phyloP scores from a whole-genome alignment of 2,797 vertebrate species.

The Peromyscus aztecus region DNA sequence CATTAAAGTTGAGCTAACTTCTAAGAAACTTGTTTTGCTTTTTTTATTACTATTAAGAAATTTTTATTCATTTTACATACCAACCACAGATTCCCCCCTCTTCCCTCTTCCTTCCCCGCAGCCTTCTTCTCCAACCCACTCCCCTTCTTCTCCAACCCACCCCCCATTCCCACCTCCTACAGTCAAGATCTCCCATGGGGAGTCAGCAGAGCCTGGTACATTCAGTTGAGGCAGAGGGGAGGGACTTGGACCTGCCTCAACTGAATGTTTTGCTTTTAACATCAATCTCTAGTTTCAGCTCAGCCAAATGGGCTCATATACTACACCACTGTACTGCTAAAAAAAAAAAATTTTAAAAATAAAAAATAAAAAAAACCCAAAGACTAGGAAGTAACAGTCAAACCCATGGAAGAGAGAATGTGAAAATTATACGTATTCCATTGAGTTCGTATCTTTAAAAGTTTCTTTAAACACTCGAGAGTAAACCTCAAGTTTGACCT shows the following conservation, averaged over 20 bases:
- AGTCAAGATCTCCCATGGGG: too few species aligned
- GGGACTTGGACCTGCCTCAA: too few species aligned
- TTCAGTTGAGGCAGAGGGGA: too few species aligned
- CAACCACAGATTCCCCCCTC: too few species aligned
- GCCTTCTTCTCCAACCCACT: too few species aligned
- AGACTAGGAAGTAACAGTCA: slow-evolving; percentile 14
- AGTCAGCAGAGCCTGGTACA: too few species aligned
- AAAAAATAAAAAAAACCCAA: not conserved
- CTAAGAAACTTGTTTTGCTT: slow-evolving; percentile 61
- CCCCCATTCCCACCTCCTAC: too few species aligned
- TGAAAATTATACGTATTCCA: not conserved
- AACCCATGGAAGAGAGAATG: not conserved
- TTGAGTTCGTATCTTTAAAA: not conserved
- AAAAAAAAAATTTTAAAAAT: not conserved
- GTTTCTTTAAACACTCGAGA: not conserved
- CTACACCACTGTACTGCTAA: slow-evolving; percentile 47
- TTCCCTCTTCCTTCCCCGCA: too few species aligned
- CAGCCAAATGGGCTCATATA: slow-evolving; percentile 61
- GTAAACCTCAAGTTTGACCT: not conserved
- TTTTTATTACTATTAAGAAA: not conserved
- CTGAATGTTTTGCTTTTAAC: slow-evolving; percentile 42
- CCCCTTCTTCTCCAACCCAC: too few species aligned
- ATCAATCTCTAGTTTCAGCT: slow-evolving; percentile 78
- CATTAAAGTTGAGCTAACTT: slow-evolving; percentile 55
- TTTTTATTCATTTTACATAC: too few species aligned